Evolutionary conservation across 1,140 invertebrate genomes (phyloP).

Genomic region (Diprion similis): DNA sequence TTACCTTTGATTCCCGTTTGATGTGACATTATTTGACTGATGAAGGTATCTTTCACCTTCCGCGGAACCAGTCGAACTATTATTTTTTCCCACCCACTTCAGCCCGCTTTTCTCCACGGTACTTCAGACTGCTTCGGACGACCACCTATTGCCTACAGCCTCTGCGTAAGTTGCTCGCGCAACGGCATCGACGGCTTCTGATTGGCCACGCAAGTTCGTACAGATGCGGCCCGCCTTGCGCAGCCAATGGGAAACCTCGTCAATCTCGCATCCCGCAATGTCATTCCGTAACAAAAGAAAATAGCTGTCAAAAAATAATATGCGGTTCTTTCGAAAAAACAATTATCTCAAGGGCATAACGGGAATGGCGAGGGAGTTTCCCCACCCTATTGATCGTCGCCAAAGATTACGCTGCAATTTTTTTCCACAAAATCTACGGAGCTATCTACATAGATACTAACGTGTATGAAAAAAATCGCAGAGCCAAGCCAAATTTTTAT

Average conservation of each 20-base stretch:
- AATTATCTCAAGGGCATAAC: background rate
- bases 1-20: constrained; percentile 80
- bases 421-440: too few species aligned
- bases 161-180: background rate
- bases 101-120: background rate
- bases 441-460: too few species aligned
- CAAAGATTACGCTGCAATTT: too few species aligned
- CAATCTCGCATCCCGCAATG: background rate
- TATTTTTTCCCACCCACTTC: constrained; percentile 5
- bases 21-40: constrained; percentile 71
- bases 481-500: too few species aligned
- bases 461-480: too few species aligned
- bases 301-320: constrained; percentile 1
- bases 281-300: background rate
- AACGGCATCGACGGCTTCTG: background rate
- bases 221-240: background rate
- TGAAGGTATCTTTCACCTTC: background rate
- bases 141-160: background rate
- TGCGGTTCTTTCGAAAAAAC: background rate
- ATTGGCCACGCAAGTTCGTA: background rate
- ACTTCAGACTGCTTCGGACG: background rate
- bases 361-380: too few species aligned
- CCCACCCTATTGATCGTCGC: too few species aligned
- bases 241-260: background rate
- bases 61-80: background rate